Percentiles rank a stretch among this genome's conserved stretches.
These are phyloP conservation scores for Tromatobia lineatoria DNA, from an alignment of 2,888 invertebrate genomes.

Conservation along the genomic window DNA sequence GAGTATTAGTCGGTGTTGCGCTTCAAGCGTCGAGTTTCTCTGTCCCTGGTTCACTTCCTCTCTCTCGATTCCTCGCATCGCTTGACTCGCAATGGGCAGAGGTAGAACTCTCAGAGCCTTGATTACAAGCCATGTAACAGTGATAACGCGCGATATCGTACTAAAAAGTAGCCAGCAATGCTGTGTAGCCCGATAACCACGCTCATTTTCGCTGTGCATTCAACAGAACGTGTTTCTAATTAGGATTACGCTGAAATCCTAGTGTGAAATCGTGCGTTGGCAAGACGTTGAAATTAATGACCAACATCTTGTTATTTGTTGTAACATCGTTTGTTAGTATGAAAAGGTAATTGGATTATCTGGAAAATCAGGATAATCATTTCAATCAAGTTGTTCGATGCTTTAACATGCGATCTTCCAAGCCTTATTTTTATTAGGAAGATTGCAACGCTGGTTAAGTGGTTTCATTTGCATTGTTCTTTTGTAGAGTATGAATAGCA, in stretches of 20 bases:
- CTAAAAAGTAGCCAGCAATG: constrained; percentile 34
- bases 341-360: constrained; percentile 1
- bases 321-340: neutral
- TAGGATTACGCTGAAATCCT: constrained; percentile 19
- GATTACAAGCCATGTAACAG: constrained; percentile 55
- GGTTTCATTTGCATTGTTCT: neutral
- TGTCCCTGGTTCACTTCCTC: constrained; percentile 26
- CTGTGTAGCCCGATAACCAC: constrained; percentile 36
- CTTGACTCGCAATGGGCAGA: constrained; percentile 8
- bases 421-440: neutral
- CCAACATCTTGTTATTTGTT: neutral
- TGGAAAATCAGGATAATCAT: constrained; percentile 17
- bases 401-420: neutral
- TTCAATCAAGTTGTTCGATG: constrained; percentile 1
- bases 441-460: neutral
- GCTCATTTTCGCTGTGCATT: constrained; percentile 29
- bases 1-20: constrained; percentile 50
- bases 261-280: neutral
- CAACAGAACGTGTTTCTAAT: constrained; percentile 35
- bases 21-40: constrained; percentile 20
- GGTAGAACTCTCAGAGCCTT: constrained; percentile 19
- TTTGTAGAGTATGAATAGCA: neutral
- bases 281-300: neutral
- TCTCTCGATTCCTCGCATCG: constrained; percentile 37
- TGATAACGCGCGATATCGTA: constrained; percentile 50